A percentile compares a stretch with the other conserved stretches of the same genome.
These are phyloP conservation scores for Hapalemur alaotrensis DNA, from an alignment of 2,797 vertebrate species.

Conservation along the genomic window DNA sequence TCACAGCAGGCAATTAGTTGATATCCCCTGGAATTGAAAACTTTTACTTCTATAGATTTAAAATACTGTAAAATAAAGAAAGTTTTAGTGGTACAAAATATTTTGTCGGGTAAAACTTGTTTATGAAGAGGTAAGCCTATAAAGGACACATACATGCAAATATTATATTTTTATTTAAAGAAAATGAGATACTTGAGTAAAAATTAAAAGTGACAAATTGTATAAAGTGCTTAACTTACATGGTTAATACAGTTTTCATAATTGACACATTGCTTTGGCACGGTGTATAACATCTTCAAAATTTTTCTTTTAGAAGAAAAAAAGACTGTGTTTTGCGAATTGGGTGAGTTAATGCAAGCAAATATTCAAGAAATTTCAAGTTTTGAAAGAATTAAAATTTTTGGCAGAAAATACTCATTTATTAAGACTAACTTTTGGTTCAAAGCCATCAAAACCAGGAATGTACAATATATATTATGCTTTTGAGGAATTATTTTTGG, in stretches of 20 bases:
- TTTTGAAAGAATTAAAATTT: neutral
- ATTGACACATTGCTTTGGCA: neutral
- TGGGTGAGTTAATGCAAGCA: neutral
- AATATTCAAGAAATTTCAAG: neutral
- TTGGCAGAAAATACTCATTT: neutral
- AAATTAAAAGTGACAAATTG: neutral
- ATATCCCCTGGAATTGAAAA: neutral
- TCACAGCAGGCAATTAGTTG: constrained; percentile 42
- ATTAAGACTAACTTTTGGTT: neutral
- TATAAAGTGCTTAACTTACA: neutral
- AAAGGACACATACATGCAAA: neutral
- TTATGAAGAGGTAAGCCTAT: neutral
- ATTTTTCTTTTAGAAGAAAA: neutral
- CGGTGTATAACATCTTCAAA: neutral
- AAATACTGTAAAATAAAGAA: neutral
- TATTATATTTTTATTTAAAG: neutral
- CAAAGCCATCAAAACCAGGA: neutral
- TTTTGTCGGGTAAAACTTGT: neutral
- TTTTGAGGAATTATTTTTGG: neutral
- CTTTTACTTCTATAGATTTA: neutral
- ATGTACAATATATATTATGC: neutral
- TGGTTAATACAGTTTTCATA: neutral
- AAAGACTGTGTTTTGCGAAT: neutral
- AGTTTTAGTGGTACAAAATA: neutral
- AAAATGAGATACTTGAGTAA: neutral